Evolutionary conservation across 1,140 invertebrate genomes (phyloP), one percentile per base, ranked within the genome.

Genomic region (Mylabris phalerata): DNA sequence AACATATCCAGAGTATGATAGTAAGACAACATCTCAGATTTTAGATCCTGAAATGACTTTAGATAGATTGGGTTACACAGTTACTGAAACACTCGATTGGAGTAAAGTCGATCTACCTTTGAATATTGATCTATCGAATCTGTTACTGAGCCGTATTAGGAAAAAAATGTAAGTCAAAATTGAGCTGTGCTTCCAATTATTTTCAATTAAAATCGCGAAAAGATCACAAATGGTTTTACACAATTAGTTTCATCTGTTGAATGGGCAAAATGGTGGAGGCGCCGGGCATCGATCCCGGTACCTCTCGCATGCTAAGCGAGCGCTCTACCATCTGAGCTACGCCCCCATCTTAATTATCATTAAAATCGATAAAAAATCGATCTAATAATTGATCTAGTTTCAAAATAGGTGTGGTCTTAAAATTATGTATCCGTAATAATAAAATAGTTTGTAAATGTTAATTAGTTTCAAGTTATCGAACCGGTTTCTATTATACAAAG

Each of bases 91-190:
- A 3, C 80, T 82, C 43, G 72, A 78, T 64, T 82, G 80, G 80
- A 67, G 74, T 24, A 76, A 71, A 57, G 73, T 81, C 19, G 68
- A 67, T 39, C 71, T 82, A 10, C 80, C 80, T 3, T 75, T 78
- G 56, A 82, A 82, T 68, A 80, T 78, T 26, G 78, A 81, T 67
- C 65, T 82, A 11, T 80, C 80, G 68, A 7, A 32, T 1, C 4
- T 32, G 7, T 32, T 32, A 32, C 4, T 32, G 4, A 32, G 32
- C 7, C 32, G 32, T 7, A 32, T 32, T 73, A 73, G 61, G 63
- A 26, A 19, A 19, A 19, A 19, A 19, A 19, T 19, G 19, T 19
- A 19, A 19, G 26, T 38, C n/a, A 2, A n/a, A 32, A 13, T 3
- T 10, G 11, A 32, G 32, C 2, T 32, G 7, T 32, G 7, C 32